Evolutionary conservation across 2,888 invertebrate species (phyloP).

Genomic region (Xanthostigma xanthostigma): DNA sequence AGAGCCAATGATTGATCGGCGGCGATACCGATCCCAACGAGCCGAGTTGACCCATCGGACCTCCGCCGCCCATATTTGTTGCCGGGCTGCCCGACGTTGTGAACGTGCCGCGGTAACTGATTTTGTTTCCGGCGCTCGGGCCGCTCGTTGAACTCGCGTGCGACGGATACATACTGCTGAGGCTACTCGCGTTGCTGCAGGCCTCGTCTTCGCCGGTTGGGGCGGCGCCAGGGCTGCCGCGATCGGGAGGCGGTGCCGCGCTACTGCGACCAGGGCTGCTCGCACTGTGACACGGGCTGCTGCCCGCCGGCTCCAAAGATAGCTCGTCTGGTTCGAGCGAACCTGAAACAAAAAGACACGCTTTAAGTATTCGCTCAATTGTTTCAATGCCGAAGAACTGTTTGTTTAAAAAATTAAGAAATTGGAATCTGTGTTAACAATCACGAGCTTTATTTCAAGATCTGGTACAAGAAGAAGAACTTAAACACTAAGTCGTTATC

Average conservation of each 20-base stretch:
- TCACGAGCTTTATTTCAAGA: no score
- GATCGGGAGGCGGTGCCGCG: slow-evolving; percentile 8
- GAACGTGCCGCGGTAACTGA: slow-evolving; percentile 46
- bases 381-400: no score
- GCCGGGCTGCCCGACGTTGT: slow-evolving; percentile 44
- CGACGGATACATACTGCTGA: slow-evolving; percentile 40
- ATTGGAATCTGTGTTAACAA: no score
- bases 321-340: slow-evolving; percentile 67
- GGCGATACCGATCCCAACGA: slow-evolving; percentile 31
- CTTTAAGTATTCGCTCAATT: no score
- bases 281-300: slow-evolving; percentile 22
- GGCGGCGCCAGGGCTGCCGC: slow-evolving; percentile 25
- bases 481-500: no score
- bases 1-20: slow-evolving; percentile 53
- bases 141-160: slow-evolving; percentile 14
- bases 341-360: slow-evolving; percentile 41
- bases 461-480: no score
- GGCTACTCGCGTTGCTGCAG: slow-evolving; percentile 51
- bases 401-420: no score
- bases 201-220: slow-evolving; percentile 51
- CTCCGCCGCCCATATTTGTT: slow-evolving; percentile 25
- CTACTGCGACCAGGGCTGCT: slow-evolving; percentile 12
- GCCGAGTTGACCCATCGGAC: slow-evolving; percentile 27
- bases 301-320: slow-evolving; percentile 45
- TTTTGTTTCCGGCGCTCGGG: slow-evolving; percentile 23